Conservation (phyloP, 2,888 invertebrate genomes). For the Norana najaformis region DNA sequence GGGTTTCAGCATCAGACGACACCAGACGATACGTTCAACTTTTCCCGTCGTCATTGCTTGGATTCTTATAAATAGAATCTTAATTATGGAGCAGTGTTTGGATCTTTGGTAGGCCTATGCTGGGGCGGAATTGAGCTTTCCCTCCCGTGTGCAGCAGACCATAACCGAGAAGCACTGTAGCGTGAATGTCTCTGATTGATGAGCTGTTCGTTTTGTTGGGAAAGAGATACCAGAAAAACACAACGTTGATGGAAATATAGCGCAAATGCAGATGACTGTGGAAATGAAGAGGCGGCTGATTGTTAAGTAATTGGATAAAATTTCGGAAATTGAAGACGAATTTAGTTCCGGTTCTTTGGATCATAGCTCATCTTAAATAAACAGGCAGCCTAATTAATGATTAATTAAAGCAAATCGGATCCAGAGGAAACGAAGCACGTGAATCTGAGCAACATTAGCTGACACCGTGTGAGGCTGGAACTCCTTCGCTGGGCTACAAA, state of each 20-base stretch:
- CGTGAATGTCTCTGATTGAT: background rate
- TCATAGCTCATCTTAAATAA: background rate
- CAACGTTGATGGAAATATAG: background rate
- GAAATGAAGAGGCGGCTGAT: background rate
- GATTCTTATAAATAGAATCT: background rate
- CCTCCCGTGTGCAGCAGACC: background rate
- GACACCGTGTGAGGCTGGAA: too few relatives aligned
- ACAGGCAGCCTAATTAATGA: too few relatives aligned
- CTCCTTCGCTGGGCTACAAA: too few relatives aligned
- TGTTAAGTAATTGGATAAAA: background rate
- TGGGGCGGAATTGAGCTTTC: background rate
- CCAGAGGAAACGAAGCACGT: too few relatives aligned
- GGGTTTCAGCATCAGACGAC: background rate
- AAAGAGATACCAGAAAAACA: background rate
- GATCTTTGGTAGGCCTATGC: background rate
- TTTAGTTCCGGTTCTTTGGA: constrained; percentile 3
- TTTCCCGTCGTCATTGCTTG: background rate
- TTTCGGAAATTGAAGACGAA: background rate
- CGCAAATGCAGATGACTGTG: background rate
- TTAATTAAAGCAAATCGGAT: too few relatives aligned
- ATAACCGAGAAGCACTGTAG: background rate
- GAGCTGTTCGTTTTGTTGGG: background rate
- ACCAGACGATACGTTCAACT: background rate
- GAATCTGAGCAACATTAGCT: too few relatives aligned
- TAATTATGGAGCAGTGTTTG: background rate